Evolutionary conservation across 2,113 vertebrate species (phyloP), one percentile per base, ranked within the genome.

Genomic region (Acrocephalus arundinaceus): DNA sequence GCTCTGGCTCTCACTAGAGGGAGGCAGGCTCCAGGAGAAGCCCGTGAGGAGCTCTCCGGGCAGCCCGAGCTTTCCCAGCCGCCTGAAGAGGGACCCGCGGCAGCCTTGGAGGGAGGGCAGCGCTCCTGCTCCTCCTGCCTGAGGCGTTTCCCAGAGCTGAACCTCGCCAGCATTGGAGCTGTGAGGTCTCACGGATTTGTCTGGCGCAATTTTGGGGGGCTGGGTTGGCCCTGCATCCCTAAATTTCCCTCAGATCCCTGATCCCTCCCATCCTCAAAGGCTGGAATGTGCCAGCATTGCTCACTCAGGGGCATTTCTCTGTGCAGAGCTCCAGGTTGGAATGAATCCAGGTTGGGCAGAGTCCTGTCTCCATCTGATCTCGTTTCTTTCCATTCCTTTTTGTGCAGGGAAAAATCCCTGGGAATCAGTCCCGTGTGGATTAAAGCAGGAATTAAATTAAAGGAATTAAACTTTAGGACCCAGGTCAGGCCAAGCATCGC

Each of bases 1-100:
- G 4, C 87, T 11, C 39, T 0, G 7, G 51, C 88, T 54, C 85
- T 92, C 96, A 18, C 95, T 95, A 97, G 96, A 80, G 96, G 96
- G 96, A 97, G 54, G 90, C 94, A 96, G 86, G 4, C 25, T 51
- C 90, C 79, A 33, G 2, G 55, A 71, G 68, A 92, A 96, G 88
- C 4, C 0, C 49, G 1, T 0, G 5, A 75, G 65, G 21, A 54
- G n/a, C 37, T 13, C 17, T 9, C 23, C 15, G 52, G 9, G 82
- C 70, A 51, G 88, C 41, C 12, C 0, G 46, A 89, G 88, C 57
- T 67, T 23, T 24, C 39, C 59, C 35, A 1, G 52, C 25, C 0
- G 43, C 43, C 43, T 3, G 62, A 1, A 35, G 65, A 43, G 11
- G 30, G 45, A 43, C 4, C 7, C 1, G 12, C 2, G 41, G 43